A percentile compares a stretch with the other conserved stretches of the same genome.
Conservation (phyloP, 2,888 invertebrate genomes). For the Halictus ligatus region DNA sequence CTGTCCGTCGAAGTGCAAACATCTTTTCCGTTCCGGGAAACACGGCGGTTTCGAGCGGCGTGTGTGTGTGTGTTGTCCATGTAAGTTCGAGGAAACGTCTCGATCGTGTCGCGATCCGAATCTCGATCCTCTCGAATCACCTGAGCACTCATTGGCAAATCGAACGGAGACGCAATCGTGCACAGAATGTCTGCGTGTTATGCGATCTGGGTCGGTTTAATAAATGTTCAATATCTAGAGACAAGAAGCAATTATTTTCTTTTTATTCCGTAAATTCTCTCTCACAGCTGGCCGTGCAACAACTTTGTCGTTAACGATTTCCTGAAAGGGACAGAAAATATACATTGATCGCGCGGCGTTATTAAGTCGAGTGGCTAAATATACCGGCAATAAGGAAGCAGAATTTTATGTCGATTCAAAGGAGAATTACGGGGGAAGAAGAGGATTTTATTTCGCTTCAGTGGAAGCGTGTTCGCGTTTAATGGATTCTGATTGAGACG, state of each 20-base stretch:
- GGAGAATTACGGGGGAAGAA: background rate
- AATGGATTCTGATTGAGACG: background rate
- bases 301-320: background rate
- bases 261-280: no score
- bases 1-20: background rate
- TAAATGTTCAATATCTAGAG: no score
- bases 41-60: background rate
- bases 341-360: background rate
- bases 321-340: background rate
- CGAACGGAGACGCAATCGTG: no score
- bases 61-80: background rate
- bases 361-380: background rate
- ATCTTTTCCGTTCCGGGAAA: background rate
- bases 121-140: background rate
- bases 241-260: background rate
- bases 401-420: background rate
- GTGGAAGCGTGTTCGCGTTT: no score
- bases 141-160: background rate
- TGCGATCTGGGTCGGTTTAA: no score
- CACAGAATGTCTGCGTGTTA: no score
- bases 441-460: no score
- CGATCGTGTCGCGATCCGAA: background rate
- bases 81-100: background rate
- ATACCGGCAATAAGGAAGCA: background rate
- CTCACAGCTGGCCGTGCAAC: no score